Evolutionary conservation across 2,797 vertebrate genomes (phyloP).

Genomic region (Dipus sagitta): DNA sequence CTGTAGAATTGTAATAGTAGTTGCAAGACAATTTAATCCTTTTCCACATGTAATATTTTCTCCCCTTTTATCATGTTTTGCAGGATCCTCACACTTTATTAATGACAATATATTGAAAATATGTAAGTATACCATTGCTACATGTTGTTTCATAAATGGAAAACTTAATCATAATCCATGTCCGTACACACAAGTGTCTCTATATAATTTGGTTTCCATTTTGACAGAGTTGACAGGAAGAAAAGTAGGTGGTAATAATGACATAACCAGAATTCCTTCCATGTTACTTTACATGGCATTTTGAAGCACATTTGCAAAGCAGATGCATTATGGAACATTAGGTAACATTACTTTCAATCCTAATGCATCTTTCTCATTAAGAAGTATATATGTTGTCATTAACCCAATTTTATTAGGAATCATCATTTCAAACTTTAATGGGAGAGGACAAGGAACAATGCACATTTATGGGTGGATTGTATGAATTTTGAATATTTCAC

Average conservation of each 20-base stretch:
- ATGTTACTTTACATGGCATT: constrained; percentile 22
- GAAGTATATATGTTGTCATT: neutral
- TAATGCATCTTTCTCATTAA: neutral
- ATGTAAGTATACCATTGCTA: neutral
- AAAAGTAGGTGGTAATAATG: constrained; percentile 32
- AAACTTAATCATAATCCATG: constrained; percentile 18
- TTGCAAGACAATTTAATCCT: neutral
- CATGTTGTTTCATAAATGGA: neutral
- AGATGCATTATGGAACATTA: neutral
- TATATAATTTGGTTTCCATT: constrained; percentile 36
- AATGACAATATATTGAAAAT: neutral
- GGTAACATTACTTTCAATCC: neutral
- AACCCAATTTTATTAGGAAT: neutral
- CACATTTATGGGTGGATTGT: neutral
- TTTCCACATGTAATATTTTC: neutral
- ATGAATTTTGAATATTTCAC: neutral
- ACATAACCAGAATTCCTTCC: neutral
- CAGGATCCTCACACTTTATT: neutral
- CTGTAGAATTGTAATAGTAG: neutral
- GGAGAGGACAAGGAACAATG: neutral
- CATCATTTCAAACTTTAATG: neutral
- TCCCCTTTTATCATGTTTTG: neutral
- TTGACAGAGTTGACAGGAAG: constrained; percentile 39
- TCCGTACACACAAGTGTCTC: constrained; percentile 17
- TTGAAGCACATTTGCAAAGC: constrained; percentile 25